Evolutionary conservation across 2,888 invertebrate species (phyloP).

Genomic region (Dexiosoma caninum): DNA sequence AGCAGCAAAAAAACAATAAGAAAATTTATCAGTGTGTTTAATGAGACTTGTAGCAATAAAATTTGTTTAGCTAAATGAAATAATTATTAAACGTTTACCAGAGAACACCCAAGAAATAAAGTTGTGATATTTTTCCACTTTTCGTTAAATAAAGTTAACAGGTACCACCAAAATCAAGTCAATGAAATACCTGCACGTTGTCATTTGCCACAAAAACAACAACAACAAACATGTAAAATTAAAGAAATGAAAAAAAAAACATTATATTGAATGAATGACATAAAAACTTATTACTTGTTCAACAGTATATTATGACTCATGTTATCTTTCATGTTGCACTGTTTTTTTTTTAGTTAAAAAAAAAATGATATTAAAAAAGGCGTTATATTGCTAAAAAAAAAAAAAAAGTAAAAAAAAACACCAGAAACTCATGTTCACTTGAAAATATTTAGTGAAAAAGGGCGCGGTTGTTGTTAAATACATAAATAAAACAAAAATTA

Average conservation of each 20-base stretch:
- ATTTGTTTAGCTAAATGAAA: not conserved
- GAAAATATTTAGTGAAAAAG: conserved; percentile 40
- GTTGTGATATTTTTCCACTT: not conserved
- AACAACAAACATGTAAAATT: not conserved
- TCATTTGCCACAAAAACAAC: conserved; percentile 1
- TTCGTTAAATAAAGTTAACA: conserved; percentile 28
- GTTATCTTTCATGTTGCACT: conserved; percentile 30
- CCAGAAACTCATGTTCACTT: conserved; percentile 31
- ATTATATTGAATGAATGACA: conserved; percentile 55
- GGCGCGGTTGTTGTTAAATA: conserved; percentile 59
- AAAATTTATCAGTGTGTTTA: conserved; percentile 28
- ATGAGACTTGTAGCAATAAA: not conserved
- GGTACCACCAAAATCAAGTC: conserved; percentile 48
- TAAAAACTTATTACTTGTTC: conserved; percentile 52
- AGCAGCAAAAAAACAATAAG: not conserved
- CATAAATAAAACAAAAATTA: conserved; percentile 48
- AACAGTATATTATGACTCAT: conserved; percentile 45
- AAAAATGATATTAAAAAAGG: conserved; percentile 50
- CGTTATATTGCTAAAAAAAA: conserved; percentile 59
- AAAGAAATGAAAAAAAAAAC: conserved; percentile 23
- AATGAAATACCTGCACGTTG: conserved; percentile 59
- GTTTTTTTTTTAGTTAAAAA: conserved; percentile 19
- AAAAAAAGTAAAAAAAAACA: conserved; percentile 1
- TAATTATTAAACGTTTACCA: conserved; percentile 3
- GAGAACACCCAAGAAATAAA: conserved; percentile 51